Conservation (phyloP, 2,113 vertebrate genomes). For the Tragelaphus buxtoni region DNA sequence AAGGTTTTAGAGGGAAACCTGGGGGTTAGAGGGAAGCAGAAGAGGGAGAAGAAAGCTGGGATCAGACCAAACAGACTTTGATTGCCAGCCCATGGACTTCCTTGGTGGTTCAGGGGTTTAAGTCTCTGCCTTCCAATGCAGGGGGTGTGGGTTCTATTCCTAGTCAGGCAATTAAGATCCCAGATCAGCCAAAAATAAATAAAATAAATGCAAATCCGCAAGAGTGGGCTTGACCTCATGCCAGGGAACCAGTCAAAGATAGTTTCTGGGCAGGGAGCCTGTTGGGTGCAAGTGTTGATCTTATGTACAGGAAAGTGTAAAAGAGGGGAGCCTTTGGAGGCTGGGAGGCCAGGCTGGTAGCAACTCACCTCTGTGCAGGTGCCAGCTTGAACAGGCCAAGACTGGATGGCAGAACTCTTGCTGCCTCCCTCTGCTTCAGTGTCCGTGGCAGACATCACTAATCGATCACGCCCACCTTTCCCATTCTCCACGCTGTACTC, state of each 20-base stretch:
- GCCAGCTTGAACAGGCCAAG: not conserved
- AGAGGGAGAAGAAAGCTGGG: not conserved
- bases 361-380: not conserved
- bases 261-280: not conserved
- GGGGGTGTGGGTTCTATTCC: not conserved
- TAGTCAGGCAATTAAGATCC: not conserved
- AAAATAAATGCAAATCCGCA: not conserved
- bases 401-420: not conserved
- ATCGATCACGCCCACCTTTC: accelerated
- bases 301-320: accelerated
- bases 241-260: not conserved
- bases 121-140: not conserved
- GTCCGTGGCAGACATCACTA: not conserved
- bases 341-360: too few relatives aligned
- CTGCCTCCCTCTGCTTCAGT: accelerated
- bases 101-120: not conserved
- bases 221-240: not conserved
- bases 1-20: not conserved
- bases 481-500: accelerated
- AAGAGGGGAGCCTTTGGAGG: not conserved
- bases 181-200: not conserved
- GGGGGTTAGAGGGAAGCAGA: accelerated
- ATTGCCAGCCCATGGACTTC: not conserved
- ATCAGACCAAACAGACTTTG: not conserved
- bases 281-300: too few relatives aligned